Conservation (phyloP, 2,888 invertebrate genomes). For the Euzetes globulus region DNA sequence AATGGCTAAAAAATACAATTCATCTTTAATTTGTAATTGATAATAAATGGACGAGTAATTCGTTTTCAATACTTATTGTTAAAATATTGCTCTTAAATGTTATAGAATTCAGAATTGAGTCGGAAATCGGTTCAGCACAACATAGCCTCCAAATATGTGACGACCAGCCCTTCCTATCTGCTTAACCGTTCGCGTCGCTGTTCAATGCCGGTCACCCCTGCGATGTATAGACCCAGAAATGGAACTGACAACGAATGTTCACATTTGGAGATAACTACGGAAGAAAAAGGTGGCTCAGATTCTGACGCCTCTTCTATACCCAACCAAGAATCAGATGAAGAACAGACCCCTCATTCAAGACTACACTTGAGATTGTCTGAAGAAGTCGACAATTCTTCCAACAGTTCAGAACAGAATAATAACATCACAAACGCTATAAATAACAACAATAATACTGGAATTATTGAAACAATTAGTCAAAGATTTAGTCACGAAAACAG, state of each 20-base stretch:
- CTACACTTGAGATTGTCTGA: not conserved
- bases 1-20: no score
- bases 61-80: no score
- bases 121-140: not conserved
- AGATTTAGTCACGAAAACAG: not conserved
- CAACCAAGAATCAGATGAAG: not conserved
- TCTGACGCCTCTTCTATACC: not conserved
- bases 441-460: not conserved
- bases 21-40: no score
- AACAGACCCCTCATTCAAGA: not conserved
- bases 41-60: no score
- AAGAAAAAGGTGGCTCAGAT: constrained; percentile 9
- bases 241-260: not conserved
- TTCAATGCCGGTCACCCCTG: not conserved
- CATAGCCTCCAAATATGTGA: not conserved
- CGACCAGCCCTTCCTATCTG: not conserved
- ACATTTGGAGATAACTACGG: constrained; percentile 3
- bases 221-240: not conserved
- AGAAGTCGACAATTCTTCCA: not conserved
- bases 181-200: not conserved
- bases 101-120: not conserved
- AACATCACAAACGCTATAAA: not conserved
- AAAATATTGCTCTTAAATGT: no score
- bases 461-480: not conserved
- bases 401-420: not conserved